Evolutionary conservation across 2,888 invertebrate genomes (phyloP).

Genomic region (Melanostoma mellinum): DNA sequence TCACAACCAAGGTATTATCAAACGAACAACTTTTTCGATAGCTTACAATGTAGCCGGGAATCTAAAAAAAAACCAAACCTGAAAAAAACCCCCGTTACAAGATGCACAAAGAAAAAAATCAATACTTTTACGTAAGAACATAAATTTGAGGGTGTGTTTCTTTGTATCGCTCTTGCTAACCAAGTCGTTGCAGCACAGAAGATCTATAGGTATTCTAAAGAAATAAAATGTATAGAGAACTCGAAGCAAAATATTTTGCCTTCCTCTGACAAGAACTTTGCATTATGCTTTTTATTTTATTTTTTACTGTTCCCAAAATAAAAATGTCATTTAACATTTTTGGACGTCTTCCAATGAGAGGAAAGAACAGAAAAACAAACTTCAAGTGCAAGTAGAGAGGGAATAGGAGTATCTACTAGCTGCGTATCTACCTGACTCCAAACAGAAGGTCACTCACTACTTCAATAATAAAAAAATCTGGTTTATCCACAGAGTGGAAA

Average conservation of each 20-base stretch:
- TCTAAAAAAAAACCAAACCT: not conserved
- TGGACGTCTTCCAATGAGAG: constrained; percentile 48
- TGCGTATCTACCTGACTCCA: no score
- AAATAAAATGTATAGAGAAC: not conserved
- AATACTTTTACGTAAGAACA: constrained; percentile 53
- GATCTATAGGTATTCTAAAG: not conserved
- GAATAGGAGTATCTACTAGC: not conserved
- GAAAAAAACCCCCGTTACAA: not conserved
- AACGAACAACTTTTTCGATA: no score
- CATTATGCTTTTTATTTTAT: constrained; percentile 8
- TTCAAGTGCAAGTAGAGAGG: constrained; percentile 3
- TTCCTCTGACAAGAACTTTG: not conserved
- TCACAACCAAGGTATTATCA: no score
- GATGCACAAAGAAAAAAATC: constrained; percentile 35
- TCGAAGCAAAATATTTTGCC: not conserved
- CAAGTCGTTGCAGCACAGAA: constrained; percentile 15
- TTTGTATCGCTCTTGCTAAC: constrained; percentile 48
- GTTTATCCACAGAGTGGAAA: constrained; percentile 43
- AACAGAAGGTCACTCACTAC: constrained; percentile 33
- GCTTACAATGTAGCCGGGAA: no score
- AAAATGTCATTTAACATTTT: constrained; percentile 58
- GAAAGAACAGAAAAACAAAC: constrained; percentile 17
- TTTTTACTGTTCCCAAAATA: constrained; percentile 56
- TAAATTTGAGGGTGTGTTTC: constrained; percentile 54
- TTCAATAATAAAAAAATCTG: constrained; percentile 1